phyloP scores from a whole-genome alignment of 2,113 vertebrate species.

The Daboia siamensis region DNA sequence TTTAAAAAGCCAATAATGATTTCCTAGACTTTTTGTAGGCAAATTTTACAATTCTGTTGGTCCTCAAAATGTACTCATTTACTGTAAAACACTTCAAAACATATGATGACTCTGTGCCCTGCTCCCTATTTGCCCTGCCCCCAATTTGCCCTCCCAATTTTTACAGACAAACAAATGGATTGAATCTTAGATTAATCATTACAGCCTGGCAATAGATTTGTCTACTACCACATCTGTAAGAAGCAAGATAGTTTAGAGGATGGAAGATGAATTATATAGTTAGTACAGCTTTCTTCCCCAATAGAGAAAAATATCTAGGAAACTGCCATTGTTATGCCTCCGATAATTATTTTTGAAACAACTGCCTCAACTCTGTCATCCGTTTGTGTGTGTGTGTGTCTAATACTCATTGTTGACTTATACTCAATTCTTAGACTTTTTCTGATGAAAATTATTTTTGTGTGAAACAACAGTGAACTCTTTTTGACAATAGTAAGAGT shows the following conservation, averaged over 20 bases:
- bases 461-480: background rate
- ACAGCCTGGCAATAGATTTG: background rate
- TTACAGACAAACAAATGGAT: background rate
- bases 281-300: background rate
- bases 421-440: background rate
- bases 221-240: background rate
- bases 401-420: background rate
- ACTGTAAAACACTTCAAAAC: background rate
- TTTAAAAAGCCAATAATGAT: background rate
- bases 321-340: background rate
- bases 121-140: background rate
- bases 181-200: background rate
- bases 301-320: background rate
- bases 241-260: background rate
- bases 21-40: background rate
- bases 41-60: background rate
- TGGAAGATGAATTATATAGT: background rate
- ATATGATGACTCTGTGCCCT: background rate
- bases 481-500: background rate
- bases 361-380: background rate
- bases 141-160: background rate
- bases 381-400: background rate
- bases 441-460: background rate
- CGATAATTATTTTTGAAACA: background rate
- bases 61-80: background rate